Conservation (phyloP, 37 sponge, comb jelly and placozoan genomes). For the Aphrocallistes beatrix region DNA sequence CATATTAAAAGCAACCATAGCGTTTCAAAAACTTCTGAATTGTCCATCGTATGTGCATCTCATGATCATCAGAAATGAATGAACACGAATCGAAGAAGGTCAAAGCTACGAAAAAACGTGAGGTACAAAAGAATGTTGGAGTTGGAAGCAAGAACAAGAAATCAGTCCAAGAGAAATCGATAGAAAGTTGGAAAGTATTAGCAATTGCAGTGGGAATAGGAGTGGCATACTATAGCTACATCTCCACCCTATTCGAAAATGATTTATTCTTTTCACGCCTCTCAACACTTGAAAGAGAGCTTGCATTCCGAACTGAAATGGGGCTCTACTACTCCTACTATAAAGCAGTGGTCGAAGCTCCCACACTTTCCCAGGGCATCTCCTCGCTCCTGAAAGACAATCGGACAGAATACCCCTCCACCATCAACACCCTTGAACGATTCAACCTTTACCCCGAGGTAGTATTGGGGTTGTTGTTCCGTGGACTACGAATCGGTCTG, state of each 20-base stretch:
- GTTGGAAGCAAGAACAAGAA: neutral
- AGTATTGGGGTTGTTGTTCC: constrained; percentile 46
- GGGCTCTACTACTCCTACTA: constrained; percentile 96
- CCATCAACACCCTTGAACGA: constrained; percentile 77
- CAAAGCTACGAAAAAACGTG: neutral
- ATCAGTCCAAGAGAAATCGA: neutral
- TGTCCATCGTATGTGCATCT: too few relatives aligned
- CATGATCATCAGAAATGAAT: neutral
- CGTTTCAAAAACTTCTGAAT: too few relatives aligned
- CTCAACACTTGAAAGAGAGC: constrained; percentile 78
- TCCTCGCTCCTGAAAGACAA: constrained; percentile 44
- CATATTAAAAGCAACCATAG: too few relatives aligned
- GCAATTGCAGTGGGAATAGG: neutral
- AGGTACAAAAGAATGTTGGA: neutral
- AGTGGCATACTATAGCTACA: constrained; percentile 19
- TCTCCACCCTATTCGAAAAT: constrained; percentile 69
- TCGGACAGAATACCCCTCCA: constrained; percentile 71
- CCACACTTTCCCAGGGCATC: constrained; percentile 41
- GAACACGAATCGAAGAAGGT: neutral
- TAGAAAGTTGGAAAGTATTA: neutral
- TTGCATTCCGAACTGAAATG: constrained; percentile 92
- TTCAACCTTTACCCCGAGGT: constrained; percentile 94
- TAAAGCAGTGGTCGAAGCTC: constrained; percentile 63
- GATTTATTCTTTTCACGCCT: constrained; percentile 83
- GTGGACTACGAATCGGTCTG: constrained; percentile 22